phyloP scores from a whole-genome alignment of 1,140 invertebrate genomes.

The Megalopta genalis region DNA sequence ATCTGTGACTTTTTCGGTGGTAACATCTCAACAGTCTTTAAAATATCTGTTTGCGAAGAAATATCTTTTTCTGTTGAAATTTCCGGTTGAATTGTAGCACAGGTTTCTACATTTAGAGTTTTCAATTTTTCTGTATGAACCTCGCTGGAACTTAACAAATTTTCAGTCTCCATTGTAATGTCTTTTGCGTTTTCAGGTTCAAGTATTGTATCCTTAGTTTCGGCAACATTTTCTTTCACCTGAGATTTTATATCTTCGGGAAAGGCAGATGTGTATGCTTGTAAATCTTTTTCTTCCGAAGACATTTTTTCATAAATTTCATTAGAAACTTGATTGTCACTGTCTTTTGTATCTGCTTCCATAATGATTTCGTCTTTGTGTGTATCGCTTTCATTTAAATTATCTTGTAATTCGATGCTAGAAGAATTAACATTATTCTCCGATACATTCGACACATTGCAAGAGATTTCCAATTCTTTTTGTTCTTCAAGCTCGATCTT shows the following conservation, averaged over 20 bases:
- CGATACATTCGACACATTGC: constrained; percentile 43
- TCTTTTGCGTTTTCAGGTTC: constrained; percentile 10
- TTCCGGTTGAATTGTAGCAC: constrained; percentile 4
- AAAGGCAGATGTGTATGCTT: background rate
- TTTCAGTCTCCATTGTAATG: constrained; percentile 19
- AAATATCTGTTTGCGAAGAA: constrained; percentile 4
- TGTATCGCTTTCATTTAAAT: constrained; percentile 18
- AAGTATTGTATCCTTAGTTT: constrained; percentile 13
- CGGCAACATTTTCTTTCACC: background rate
- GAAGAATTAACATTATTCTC: constrained; percentile 48
- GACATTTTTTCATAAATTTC: constrained; percentile 20
- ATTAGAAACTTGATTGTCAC: constrained; percentile 12
- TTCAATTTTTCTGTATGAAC: constrained; percentile 17
- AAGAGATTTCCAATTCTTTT: constrained; percentile 62
- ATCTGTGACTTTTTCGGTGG: constrained; percentile 77
- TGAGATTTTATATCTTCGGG: constrained; percentile 9
- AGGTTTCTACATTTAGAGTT: background rate
- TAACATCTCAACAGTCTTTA: constrained; percentile 66
- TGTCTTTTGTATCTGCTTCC: constrained; percentile 31
- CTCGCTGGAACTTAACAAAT: constrained; percentile 11
- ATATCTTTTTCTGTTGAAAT: constrained; percentile 21
- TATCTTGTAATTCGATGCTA: constrained; percentile 34
- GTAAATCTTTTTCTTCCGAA: background rate
- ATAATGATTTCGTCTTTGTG: constrained; percentile 15
- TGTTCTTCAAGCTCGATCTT: constrained; percentile 34